These are phyloP conservation scores for Tetragonisca angustula DNA, from an alignment of 2,888 invertebrate species.

Conservation along the genomic window DNA sequence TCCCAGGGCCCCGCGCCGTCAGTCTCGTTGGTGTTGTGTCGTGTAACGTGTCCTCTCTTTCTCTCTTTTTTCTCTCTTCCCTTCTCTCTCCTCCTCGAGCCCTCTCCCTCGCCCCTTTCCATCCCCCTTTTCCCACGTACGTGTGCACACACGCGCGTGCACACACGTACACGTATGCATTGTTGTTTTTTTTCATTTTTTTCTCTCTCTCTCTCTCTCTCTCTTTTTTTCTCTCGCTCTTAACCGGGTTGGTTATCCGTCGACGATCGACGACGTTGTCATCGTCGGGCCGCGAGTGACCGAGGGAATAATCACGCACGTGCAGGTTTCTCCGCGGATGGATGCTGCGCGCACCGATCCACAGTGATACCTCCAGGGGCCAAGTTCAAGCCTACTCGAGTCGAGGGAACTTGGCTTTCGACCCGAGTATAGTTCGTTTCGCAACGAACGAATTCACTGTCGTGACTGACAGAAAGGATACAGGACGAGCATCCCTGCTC, in stretches of 20 bases:
- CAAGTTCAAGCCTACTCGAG: too few relatives aligned
- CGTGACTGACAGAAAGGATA: too few relatives aligned
- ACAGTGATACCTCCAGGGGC: too few relatives aligned
- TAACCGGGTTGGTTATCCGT: slow-evolving; percentile 3
- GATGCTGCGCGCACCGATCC: slow-evolving; percentile 24
- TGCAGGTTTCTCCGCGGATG: slow-evolving; percentile 22
- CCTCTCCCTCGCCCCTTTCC: slow-evolving; percentile 29
- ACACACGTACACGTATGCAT: too few relatives aligned
- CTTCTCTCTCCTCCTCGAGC: slow-evolving; percentile 12
- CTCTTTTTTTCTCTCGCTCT: too few relatives aligned
- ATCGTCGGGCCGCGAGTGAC: slow-evolving; percentile 52
- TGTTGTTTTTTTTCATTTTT: background rate
- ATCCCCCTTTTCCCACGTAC: slow-evolving; percentile 21
- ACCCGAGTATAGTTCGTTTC: too few relatives aligned
- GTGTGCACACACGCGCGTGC: background rate
- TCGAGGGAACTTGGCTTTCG: too few relatives aligned
- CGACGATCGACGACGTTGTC: slow-evolving; percentile 27
- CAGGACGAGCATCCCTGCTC: too few relatives aligned
- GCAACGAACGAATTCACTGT: too few relatives aligned
- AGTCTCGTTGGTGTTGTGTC: slow-evolving; percentile 74
- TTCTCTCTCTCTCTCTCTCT: too few relatives aligned
- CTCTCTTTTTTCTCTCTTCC: slow-evolving; percentile 41
- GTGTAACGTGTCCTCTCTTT: slow-evolving; percentile 60
- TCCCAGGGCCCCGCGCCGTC: slow-evolving; percentile 81
- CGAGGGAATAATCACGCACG: slow-evolving; percentile 48